phyloP scores from a whole-genome alignment of 2,888 invertebrate genomes.

The Diogma glabrata region DNA sequence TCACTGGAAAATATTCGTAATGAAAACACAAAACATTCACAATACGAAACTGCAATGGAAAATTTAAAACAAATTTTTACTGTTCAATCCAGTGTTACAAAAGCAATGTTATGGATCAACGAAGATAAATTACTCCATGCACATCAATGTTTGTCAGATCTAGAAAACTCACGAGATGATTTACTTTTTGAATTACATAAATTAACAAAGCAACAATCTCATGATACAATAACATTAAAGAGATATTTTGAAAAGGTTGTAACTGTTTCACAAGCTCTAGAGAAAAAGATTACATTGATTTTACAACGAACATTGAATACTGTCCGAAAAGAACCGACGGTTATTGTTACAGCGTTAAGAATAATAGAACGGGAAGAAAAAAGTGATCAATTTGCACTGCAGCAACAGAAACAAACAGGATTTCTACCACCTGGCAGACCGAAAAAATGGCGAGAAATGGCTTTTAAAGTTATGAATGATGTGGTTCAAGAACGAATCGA shows the following conservation, averaged over 20 bases:
- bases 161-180: conserved; percentile 95
- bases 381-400: conserved; percentile 74
- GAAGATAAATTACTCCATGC: conserved; percentile 92
- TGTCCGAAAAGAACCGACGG: conserved; percentile 86
- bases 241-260: conserved; percentile 95
- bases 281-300: conserved; percentile 84
- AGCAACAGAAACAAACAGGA: conserved; percentile 67
- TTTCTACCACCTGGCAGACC: conserved; percentile 93
- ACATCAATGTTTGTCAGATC: conserved; percentile 85
- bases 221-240: conserved; percentile 84
- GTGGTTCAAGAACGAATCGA: conserved; percentile 78
- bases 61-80: conserved; percentile 97
- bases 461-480: conserved; percentile 68
- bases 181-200: conserved; percentile 88
- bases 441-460: conserved; percentile 79
- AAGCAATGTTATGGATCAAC: conserved; percentile 85
- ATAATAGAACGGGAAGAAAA: conserved; percentile 97
- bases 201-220: conserved; percentile 78
- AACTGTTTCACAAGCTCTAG: conserved; percentile 72
- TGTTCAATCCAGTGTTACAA: conserved; percentile 90
- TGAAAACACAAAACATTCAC: conserved; percentile 90
- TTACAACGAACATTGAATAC: conserved; percentile 84
- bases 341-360: conserved; percentile 89
- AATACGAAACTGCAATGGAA: conserved; percentile 95
- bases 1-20: conserved; percentile 76